Conservation (phyloP, 1,140 invertebrate species). For the Branchinecta lindahli region DNA sequence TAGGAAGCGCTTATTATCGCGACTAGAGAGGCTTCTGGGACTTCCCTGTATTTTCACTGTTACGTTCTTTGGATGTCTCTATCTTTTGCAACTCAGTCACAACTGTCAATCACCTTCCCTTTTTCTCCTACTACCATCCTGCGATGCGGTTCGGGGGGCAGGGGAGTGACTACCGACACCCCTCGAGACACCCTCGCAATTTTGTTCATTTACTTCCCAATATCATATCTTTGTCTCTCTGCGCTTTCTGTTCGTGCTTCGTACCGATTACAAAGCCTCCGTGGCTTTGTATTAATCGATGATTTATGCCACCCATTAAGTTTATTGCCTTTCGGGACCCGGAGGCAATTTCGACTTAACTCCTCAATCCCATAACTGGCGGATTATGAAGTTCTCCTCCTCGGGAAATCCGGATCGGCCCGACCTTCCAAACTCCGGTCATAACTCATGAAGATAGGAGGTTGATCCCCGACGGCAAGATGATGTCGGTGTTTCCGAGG, state of each 20-base stretch:
- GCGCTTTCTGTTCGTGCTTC: not conserved
- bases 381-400: not conserved
- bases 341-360: constrained; percentile 8
- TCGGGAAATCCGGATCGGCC: not conserved
- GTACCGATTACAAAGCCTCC: not conserved
- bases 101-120: too few relatives aligned
- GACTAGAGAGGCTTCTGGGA: too few relatives aligned
- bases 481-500: not conserved
- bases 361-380: constrained; percentile 1
- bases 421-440: not conserved
- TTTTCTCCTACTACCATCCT: too few relatives aligned
- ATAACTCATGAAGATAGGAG: not conserved
- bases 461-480: not conserved
- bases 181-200: not conserved
- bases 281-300: not conserved
- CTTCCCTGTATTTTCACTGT: too few relatives aligned
- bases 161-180: not conserved
- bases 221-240: too few relatives aligned
- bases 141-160: too few relatives aligned
- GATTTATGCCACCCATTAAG: constrained; percentile 7
- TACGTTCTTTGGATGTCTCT: too few relatives aligned
- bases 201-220: too few relatives aligned
- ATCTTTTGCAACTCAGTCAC: too few relatives aligned
- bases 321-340: not conserved
- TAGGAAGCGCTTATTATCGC: too few relatives aligned